Conservation (phyloP, 2,888 invertebrate species). For the Meteorus cinctellus region DNA sequence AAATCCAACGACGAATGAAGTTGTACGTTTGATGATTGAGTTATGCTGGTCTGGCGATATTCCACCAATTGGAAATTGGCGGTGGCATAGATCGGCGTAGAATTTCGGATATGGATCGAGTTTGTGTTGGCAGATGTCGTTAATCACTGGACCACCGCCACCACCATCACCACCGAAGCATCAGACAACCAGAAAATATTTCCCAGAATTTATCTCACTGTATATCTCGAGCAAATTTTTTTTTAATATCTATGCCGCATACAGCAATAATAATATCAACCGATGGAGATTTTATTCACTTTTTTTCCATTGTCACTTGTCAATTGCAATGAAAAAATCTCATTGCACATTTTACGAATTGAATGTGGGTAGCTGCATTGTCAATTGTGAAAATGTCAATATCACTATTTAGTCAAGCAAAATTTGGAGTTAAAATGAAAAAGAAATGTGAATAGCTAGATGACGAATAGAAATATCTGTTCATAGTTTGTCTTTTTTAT, state of each 20-base stretch:
- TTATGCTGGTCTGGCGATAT: constrained; percentile 50
- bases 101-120: constrained; percentile 15
- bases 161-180: neutral
- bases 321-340: neutral
- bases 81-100: neutral
- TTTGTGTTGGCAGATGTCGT: constrained; percentile 20
- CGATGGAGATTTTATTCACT: neutral
- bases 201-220: neutral
- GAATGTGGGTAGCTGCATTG: too few relatives aligned
- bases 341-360: neutral
- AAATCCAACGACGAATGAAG: constrained; percentile 11
- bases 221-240: neutral
- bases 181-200: constrained; percentile 5
- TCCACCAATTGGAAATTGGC: constrained; percentile 31
- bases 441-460: neutral
- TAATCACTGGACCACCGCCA: neutral
- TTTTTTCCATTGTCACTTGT: neutral
- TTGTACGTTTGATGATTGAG: constrained; percentile 42
- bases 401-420: neutral
- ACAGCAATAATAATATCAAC: constrained; percentile 4
- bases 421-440: neutral
- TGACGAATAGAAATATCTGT: neutral
- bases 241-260: neutral
- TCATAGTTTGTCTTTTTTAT: too few relatives aligned
- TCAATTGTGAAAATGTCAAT: neutral